These are phyloP conservation scores for Menidia beryllina DNA, from an alignment of 2,113 vertebrate species.

Conservation along the genomic window DNA sequence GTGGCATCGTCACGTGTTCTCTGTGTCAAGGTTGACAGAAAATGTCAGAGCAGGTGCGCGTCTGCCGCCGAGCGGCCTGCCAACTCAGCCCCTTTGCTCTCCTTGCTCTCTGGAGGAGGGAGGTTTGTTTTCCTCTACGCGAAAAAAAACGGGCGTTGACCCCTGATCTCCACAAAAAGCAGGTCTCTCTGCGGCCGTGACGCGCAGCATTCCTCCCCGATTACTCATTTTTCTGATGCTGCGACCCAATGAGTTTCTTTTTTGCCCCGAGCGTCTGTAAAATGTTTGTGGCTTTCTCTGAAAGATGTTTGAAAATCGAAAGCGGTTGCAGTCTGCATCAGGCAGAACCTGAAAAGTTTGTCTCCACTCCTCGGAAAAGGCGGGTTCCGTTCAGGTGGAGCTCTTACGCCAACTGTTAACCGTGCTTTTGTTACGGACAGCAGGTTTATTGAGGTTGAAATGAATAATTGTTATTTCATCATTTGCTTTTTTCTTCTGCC, in stretches of 20 bases:
- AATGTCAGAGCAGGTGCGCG: constrained; percentile 85
- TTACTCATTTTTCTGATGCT: constrained; percentile 15
- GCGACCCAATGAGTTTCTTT: neutral
- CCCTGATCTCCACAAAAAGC: constrained; percentile 37
- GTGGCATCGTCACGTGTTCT: constrained; percentile 81
- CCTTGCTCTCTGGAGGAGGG: constrained; percentile 33
- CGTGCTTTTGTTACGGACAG: constrained; percentile 17
- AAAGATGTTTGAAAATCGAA: neutral
- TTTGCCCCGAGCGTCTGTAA: constrained; percentile 1
- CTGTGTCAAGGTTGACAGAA: constrained; percentile 83
- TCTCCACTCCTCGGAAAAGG: constrained; percentile 47
- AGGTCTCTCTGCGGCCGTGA: constrained; percentile 14
- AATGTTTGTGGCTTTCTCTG: neutral
- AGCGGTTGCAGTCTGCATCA: constrained; percentile 7
- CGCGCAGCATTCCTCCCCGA: constrained; percentile 33
- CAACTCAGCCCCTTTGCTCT: constrained; percentile 78
- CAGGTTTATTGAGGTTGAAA: constrained; percentile 42
- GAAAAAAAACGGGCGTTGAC: constrained; percentile 37
- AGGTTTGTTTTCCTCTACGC: too few species aligned
- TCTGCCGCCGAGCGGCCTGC: constrained; percentile 80
- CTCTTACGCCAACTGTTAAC: constrained; percentile 24
- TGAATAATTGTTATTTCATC: constrained; percentile 46
- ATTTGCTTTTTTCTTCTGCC: constrained; percentile 27
- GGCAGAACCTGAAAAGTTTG: constrained; percentile 65
- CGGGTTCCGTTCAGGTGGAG: constrained; percentile 39